Base-by-base conservation (phyloP, 2,888 invertebrate genomes). In the Macaria notata region DNA sequence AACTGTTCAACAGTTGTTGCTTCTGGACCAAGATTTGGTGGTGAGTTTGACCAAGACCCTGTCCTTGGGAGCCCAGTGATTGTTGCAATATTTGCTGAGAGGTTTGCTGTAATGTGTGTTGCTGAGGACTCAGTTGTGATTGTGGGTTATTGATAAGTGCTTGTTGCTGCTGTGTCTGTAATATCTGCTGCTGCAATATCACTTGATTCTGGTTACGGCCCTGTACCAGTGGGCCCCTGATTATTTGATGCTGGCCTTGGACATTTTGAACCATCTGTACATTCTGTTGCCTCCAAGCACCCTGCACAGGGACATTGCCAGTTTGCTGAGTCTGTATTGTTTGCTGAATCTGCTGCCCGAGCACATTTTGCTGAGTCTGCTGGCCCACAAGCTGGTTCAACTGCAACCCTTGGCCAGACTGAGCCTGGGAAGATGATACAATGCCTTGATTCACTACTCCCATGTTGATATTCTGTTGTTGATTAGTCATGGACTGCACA, bases 41-140 rank as follows among this genome's bases (percentile, higher is more conserved):
- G 61, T 86, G 89, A 4, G 92, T 91, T 67, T 92, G 93, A 36
- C 81, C 84, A 44, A 92, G 79, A 39, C 86, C 80, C 75, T 84
- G 93, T 52, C 83, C 91, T 79, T 93, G 93, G 31, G 90, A 84
- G 30, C 90, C 89, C 79, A 94, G 73, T 71, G 92, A 76, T 66
- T 94, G 94, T 76, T 94, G 93, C 31, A 94, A 87, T 36, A 94
- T 88, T 68, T 94, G 94, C 65, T 94, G 93, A 49, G 92, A 92
- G 29, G 86, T 71, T 62, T 93, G 93, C 68, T 93, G 92, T 19
- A 92, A 85, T 33, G 82, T 72, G 58, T 90, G 90, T 63, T 93
- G 93, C 63, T 93, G 93, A 4, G 93, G 93, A 64, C 92, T 93
- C 31, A 92, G 74, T 55, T 90, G 89, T 4, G 83, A 72, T 61